Evolutionary conservation across 2,113 vertebrate species (phyloP), one percentile per base, ranked within the genome.

Genomic region (Pyrgilauda ruficollis): DNA sequence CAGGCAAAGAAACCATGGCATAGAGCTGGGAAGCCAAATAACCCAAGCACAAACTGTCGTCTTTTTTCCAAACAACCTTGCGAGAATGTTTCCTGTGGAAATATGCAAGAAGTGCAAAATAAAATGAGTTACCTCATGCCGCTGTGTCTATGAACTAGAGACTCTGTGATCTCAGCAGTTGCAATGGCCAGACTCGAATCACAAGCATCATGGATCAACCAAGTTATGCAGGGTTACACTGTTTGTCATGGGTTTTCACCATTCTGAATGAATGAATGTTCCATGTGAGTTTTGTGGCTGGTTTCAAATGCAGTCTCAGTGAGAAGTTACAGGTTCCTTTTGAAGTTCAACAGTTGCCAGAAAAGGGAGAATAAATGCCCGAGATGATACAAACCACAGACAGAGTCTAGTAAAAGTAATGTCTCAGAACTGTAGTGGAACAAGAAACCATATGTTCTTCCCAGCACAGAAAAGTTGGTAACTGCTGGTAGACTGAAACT

Each of bases 41-140:
- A 95, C 98, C 98, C 98, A 98, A 98, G 98, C 98, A 98, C 97
- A 98, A 98, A 98, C 98, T 98, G 98, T 98, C 97, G 96, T 98
- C 98, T 96, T 97, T 94, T 98, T 97, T 96, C 97, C 98, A 98
- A 99, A 98, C 98, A 98, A 98, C 97, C 98, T 98, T 98, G 98
- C 97, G 97, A 98, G 98, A 98, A 98, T 99, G 99, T 99, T 99
- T 99, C 99, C 99, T 99, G 99, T 99, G 99, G 99, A 99, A 99
- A 99, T 99, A 99, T 98, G 98, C 98, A 98, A 98, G 98, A 98
- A 98, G 98, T 98, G 98, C 98, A 99, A 98, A 99, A 98, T 98
- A 99, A 98, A 99, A 98, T 98, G 98, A 98, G 99, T 99, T 99
- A 99, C 98, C 98, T 99, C 98, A 99, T 99, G 98, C 98, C 98